These are phyloP conservation scores for Emydocephalus ijimae DNA, from an alignment of 2,113 vertebrate species.

Conservation along the genomic window DNA sequence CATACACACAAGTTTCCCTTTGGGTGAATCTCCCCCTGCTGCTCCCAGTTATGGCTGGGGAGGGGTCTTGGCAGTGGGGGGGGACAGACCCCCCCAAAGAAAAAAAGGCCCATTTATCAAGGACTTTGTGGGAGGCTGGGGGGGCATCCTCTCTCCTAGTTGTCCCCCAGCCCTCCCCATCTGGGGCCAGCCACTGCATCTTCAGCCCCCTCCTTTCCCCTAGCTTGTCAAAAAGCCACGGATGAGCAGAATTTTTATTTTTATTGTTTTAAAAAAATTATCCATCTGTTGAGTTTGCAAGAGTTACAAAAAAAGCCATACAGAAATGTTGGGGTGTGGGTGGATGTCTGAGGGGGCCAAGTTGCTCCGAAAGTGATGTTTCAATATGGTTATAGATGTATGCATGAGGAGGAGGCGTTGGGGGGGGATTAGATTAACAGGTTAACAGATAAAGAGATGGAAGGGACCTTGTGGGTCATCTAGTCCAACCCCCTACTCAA, in stretches of 20 bases:
- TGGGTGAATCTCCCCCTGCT: not conserved
- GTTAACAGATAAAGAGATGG: too few relatives aligned
- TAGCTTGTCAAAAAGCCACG: constrained; percentile 15
- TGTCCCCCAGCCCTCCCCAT: accelerated
- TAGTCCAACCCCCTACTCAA: too few relatives aligned
- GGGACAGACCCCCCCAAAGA: too few relatives aligned
- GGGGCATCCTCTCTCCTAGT: not conserved
- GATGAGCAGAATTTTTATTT: constrained; percentile 39
- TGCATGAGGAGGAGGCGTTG: not conserved
- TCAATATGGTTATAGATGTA: constrained; percentile 47
- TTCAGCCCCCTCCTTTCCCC: not conserved
- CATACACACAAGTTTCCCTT: not conserved
- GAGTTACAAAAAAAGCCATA: constrained; percentile 56
- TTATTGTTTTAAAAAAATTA: constrained; percentile 45
- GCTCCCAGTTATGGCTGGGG: not conserved
- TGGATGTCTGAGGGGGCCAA: constrained; percentile 3
- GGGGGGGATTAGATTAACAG: not conserved
- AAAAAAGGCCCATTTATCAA: not conserved
- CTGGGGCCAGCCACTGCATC: not conserved
- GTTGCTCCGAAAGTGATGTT: constrained; percentile 45
- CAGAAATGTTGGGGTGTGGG: not conserved
- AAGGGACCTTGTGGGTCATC: too few relatives aligned
- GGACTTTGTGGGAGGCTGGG: too few relatives aligned
- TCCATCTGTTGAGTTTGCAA: constrained; percentile 59
- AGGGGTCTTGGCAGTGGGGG: not conserved